Base-by-base conservation (phyloP, 2,888 invertebrate species). In the Tribolium freemani region DNA sequence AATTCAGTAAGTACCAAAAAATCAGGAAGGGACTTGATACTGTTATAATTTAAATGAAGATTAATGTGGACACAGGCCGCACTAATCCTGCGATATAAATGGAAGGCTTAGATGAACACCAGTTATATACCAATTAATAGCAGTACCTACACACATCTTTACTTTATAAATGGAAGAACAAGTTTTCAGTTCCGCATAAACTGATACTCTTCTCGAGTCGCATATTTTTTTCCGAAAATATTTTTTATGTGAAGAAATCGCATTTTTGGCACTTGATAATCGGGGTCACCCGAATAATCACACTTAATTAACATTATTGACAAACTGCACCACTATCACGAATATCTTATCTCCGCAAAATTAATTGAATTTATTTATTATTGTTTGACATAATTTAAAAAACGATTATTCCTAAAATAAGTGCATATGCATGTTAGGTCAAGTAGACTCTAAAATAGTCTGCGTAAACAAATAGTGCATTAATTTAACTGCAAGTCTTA, bases 1-100 rank as follows among this genome's bases (percentile, higher is more conserved):
- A 78, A 75, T 54, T 73, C 77, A 74, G 83, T 83, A 75, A 78
- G 80, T 13, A 48, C n/a, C 3, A 3, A 48, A 48, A 48, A 16
- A 13, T 48, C 45, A 45, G 26, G 26, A 26, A 26, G 26, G 26
- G 26, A 26, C 5, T 21, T 5, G 5, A 0, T 26, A 38, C 38
- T 38, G 38, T 38, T 38, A 38, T 8, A 38, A 38, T 38, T 38
- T 9, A 38, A 38, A 38, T 38, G 38, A 38, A 38, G 38, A 38
- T 38, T 38, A 38, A 38, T 38, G 38, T n/a, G 38, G 38, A n/a
- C 38, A 38, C 38, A 38, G n/a, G 5, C 8, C 38, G 5, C 8
- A 38, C 38, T 38, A 38, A 38, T 38, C 38, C 38, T 38, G 9
- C 38, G 38, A 38, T 38, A 38, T 38, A 38, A 38, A 38, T 38